Base-by-base conservation (phyloP, 2,888 invertebrate genomes). In the Tachina lurida region DNA sequence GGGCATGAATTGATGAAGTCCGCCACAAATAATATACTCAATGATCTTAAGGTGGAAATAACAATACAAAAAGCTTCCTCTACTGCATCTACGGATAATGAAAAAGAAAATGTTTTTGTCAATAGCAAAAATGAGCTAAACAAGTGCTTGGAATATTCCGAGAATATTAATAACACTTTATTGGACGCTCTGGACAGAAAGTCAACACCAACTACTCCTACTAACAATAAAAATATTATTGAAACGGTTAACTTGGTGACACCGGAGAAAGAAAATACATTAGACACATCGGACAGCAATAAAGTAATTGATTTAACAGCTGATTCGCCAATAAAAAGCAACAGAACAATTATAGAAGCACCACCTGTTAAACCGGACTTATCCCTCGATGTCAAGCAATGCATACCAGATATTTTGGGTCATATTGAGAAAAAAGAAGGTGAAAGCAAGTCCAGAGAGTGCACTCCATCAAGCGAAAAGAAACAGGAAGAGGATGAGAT, bases 51-150 rank as follows among this genome's bases (percentile, higher is more conserved):
- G 22, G 90, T 91, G 17, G 91, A 92, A 84, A 89, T 92, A 1
- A 90, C 91, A n/a, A 92, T 92, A 84, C 90, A 92, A 81, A 92
- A 92, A 77, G 88, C 90, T 2, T 89, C 90, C 0, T 90, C 91
- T 1, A 89, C 89, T 31, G 89, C 89, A 15, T 90, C 91, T 8
- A 90, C 90, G 13, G 92, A 91, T 67, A 91, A 92, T 73, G 93
- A 93, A 81, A 93, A 92, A 82, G 92, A 93, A 87, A 93, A 93
- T 84, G 90, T 92, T 12, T 92, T 92, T 84, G 92, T 92, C 3
- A 92, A 91, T 74, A 92, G 90, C 82, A 92, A 92, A 85, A 93
- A 92, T 87, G 92, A 92, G 84, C 88, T 93, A 4, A 93, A 93
- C 87, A 93, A 92, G 80, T 91, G 91, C 56, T 90, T 92, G 89